Evolutionary conservation across 2,888 invertebrate species (phyloP), one percentile per base, ranked within the genome.

Genomic region (Melieria crassipennis): DNA sequence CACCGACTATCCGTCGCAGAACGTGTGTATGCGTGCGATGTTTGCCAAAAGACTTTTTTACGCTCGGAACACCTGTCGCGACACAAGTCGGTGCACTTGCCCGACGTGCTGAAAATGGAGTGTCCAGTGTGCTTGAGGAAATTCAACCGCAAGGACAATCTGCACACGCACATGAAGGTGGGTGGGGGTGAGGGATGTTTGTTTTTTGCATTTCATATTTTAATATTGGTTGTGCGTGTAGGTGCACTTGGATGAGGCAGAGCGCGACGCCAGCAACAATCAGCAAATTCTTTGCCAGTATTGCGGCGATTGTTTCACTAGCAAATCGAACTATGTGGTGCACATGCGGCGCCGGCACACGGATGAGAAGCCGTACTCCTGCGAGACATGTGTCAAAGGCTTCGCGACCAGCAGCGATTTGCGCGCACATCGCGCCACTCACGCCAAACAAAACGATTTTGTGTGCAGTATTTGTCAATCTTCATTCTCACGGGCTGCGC

Each of bases 161-260:
- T 77, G 75, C 76, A 76, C 1, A 73, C 77, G n/a, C 77, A 77
- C 52, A 77, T 77, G 76, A 77, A 75, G 65, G 71, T 71, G 46
- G 7, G 13, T 11, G 5, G 13, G 52, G 4, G 52, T 13, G 13
- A 30, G 7, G 42, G 10, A 48, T 47, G 10, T 47, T n/a, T 30
- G 30, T 30, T 30, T 30, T 30, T 30, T 30, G 30, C 30, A 30
- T 30, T 30, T 30, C 1, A 30, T 30, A 30, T 30, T 30, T 30
- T 30, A 30, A 30, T 30, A 30, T 30, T 30, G 30, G 0, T 30
- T 30, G 30, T 46, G 4, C 30, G 4, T 63, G 4, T n/a, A 71
- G 71, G 76, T 75, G 6, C 77, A 77, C 64, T 74, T 75, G 11
- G 73, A 75, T 10, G 76, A 77, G 68, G 77, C 76, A 4, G 73